phyloP scores from a whole-genome alignment of 2,797 vertebrate species.

The Pseudomugil tenellus region DNA sequence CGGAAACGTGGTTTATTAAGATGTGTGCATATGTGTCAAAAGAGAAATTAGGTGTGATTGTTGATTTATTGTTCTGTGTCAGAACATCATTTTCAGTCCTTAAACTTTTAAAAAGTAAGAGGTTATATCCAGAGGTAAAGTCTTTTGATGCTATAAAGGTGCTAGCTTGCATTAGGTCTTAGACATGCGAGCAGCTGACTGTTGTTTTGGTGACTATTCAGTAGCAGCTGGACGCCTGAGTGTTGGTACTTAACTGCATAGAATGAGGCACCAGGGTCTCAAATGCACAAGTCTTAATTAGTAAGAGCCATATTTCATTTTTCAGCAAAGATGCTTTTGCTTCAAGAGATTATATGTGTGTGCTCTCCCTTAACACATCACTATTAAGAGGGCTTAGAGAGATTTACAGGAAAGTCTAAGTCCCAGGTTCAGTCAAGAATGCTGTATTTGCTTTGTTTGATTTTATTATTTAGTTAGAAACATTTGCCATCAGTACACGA shows the following conservation, averaged over 20 bases:
- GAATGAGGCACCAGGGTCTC: constrained; percentile 60
- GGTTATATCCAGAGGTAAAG: constrained; percentile 60
- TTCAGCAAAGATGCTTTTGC: constrained; percentile 65
- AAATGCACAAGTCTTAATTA: constrained; percentile 76
- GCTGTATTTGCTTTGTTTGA: constrained; percentile 29
- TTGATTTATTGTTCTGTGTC: constrained; percentile 86
- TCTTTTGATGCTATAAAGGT: constrained; percentile 67
- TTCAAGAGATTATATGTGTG: constrained; percentile 59
- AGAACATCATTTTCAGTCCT: constrained; percentile 83
- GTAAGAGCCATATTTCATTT: constrained; percentile 68
- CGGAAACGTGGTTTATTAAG: constrained; percentile 45
- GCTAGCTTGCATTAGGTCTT: constrained; percentile 52
- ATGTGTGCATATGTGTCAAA: constrained; percentile 70
- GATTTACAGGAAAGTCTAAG: constrained; percentile 32
- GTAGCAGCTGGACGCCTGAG: constrained; percentile 28
- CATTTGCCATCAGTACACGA: constrained; percentile 37
- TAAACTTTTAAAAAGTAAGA: constrained; percentile 80
- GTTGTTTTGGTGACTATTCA: constrained; percentile 34
- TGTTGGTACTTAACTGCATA: constrained; percentile 60
- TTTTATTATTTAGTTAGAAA: constrained; percentile 39
- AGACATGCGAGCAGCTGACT: constrained; percentile 28
- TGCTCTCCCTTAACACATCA: constrained; percentile 30
- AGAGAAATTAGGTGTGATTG: constrained; percentile 69
- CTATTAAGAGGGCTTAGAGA: constrained; percentile 25
- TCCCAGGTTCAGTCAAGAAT: constrained; percentile 35